Evolutionary conservation across 2,113 vertebrate genomes (phyloP), one percentile per base, ranked within the genome.

Genomic region (Lophura nycthemera): DNA sequence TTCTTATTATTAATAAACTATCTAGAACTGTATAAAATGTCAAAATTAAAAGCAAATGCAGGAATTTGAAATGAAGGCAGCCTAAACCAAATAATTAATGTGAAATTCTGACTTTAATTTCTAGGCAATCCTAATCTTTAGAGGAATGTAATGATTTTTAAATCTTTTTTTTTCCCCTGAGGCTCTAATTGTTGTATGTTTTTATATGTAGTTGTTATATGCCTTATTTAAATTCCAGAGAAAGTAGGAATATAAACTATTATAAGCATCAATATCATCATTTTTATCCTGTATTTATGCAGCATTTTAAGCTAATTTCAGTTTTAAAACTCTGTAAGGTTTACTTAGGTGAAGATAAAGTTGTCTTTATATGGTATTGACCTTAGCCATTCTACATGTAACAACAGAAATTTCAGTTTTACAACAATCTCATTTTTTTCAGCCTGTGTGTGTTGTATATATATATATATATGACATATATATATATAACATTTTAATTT

Each of bases 221-320:
- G 8, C 3, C 2, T 79, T 72, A 24, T 38, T 59, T 38, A 73
- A 32, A 50, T 64, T 11, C 59, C n/a, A 59, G 30, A 61, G 21
- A 21, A 70, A 43, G 4, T 13, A 73, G 27, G 17, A 45, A 42
- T 25, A 42, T 25, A 59, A 89, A 50, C 8, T 29, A 48, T 72
- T 93, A 82, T 79, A 34, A 89, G 16, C 4, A 56, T 13, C 21
- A n/a, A 15, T 4, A 36, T 60, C 4, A 5, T 69, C 18, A 48
- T 69, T 43, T 20, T 34, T 3, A 2, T 6, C 22, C 5, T 34
- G 11, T 24, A 8, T 7, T 1, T 60, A 3, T 50, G 3, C 47
- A 52, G 29, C 42, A 59, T 83, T 47, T 74, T 69, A 70, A 92
- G 13, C 11, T 80, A 32, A 8, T 86, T 78, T 64, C 14, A 16